A percentile compares a stretch with the other conserved stretches of the same genome.
phyloP scores from a whole-genome alignment of 2,113 vertebrate genomes.

The Ammodytes marinus region DNA sequence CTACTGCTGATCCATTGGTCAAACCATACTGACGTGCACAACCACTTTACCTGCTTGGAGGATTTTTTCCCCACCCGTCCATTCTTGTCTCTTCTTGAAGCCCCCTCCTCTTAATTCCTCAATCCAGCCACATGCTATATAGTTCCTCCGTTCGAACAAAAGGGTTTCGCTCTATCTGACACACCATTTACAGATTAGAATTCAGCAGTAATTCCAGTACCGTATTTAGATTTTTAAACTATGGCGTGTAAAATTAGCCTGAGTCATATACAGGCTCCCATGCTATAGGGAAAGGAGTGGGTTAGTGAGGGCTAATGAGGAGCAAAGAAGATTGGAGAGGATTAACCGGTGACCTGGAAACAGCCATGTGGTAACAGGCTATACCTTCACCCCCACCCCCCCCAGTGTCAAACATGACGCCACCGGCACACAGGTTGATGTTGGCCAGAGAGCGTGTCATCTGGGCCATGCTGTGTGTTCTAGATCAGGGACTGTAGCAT shows the following conservation, averaged over 20 bases:
- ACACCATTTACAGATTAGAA: neutral
- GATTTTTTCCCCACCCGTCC: constrained; percentile 6
- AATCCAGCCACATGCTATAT: neutral
- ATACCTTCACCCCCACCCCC: neutral
- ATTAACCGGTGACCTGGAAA: constrained; percentile 81
- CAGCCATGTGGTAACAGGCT: constrained; percentile 58
- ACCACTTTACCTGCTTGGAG: neutral
- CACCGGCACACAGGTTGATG: constrained; percentile 9
- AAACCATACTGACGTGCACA: neutral
- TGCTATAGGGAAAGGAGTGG: constrained; percentile 35
- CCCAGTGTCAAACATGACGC: constrained; percentile 59
- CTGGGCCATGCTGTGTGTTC: neutral
- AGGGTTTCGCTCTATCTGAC: neutral
- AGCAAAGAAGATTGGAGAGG: constrained; percentile 81
- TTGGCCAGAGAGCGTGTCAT: neutral
- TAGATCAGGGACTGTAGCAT: neutral
- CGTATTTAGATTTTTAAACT: constrained; percentile 1
- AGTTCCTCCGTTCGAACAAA: neutral
- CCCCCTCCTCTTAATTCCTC: neutral
- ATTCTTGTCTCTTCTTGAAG: constrained; percentile 23
- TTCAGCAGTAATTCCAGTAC: neutral
- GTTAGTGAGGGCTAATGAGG: constrained; percentile 71
- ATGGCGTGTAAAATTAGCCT: constrained; percentile 27
- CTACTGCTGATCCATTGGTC: neutral
- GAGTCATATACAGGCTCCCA: constrained; percentile 14